Evolutionary conservation across 2,888 invertebrate genomes (phyloP).

Genomic region (Eupithecia vulgata): DNA sequence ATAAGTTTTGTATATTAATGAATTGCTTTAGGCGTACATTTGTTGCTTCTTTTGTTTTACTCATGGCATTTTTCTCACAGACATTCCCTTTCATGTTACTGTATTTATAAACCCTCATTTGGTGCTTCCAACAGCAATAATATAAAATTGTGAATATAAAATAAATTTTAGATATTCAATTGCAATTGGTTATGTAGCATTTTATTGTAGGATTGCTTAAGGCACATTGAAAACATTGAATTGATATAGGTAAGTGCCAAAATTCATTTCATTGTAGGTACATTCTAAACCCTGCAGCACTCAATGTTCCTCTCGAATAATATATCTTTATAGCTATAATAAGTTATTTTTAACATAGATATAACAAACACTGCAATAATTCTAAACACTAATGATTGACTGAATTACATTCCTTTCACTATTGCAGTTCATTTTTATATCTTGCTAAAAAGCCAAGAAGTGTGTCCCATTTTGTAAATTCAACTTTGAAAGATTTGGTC

Average conservation of each 20-base stretch:
- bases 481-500: slow-evolving; percentile 37
- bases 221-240: slow-evolving; percentile 45
- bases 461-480: slow-evolving; percentile 45
- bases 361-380: slow-evolving; percentile 48
- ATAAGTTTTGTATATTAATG: slow-evolving; percentile 61
- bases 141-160: slow-evolving; percentile 10
- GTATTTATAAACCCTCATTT: slow-evolving; percentile 30
- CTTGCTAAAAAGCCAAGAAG: slow-evolving; percentile 31
- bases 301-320: slow-evolving; percentile 65
- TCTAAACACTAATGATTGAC: slow-evolving; percentile 57
- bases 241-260: slow-evolving; percentile 62
- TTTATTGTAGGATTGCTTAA: slow-evolving; percentile 27
- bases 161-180: slow-evolving; percentile 22
- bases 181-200: slow-evolving; percentile 19
- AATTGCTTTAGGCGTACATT: slow-evolving; percentile 61
- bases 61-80: slow-evolving; percentile 50
- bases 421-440: slow-evolving; percentile 32
- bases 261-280: slow-evolving; percentile 50
- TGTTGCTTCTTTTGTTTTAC: slow-evolving; percentile 61
- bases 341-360: slow-evolving; percentile 47
- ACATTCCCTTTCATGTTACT: slow-evolving; percentile 50
- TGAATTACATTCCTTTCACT: slow-evolving; percentile 64
- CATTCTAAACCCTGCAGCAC: slow-evolving; percentile 50
- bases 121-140: slow-evolving; percentile 43
- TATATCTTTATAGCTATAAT: slow-evolving; percentile 48